A percentile compares a stretch with the other conserved stretches of the same genome.
phyloP scores from a whole-genome alignment of 2,113 vertebrate species.

The Ceyx cyanopectus region DNA sequence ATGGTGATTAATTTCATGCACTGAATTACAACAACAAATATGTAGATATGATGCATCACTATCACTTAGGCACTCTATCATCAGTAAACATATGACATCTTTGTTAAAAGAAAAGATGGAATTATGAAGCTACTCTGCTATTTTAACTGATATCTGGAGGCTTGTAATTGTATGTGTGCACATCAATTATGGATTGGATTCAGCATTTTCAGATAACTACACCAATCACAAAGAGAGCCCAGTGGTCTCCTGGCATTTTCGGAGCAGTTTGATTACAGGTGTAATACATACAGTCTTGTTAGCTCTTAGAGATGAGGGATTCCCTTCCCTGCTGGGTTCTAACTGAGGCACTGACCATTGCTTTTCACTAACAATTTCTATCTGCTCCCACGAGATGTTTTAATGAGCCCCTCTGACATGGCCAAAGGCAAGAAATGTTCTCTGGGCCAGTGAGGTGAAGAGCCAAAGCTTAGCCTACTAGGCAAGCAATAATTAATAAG shows the following conservation, averaged over 20 bases:
- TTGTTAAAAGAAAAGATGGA: slow-evolving; percentile 38
- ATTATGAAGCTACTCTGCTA: slow-evolving; percentile 41
- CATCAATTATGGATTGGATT: slow-evolving; percentile 90
- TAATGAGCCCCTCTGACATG: slow-evolving; percentile 97
- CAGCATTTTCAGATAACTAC: slow-evolving; percentile 77
- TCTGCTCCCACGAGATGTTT: slow-evolving; percentile 88
- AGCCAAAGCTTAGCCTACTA: slow-evolving; percentile 91
- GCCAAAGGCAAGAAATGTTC: slow-evolving; percentile 90
- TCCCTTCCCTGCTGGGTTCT: slow-evolving; percentile 75
- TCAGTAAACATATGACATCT: slow-evolving; percentile 62
- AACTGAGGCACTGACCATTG: slow-evolving; percentile 85
- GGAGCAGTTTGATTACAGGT: slow-evolving; percentile 89
- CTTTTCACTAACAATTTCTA: slow-evolving; percentile 93
- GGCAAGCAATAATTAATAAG: slow-evolving; percentile 95
- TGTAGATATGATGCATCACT: not conserved
- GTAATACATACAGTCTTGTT: slow-evolving; percentile 82
- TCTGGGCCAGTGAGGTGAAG: slow-evolving; percentile 91
- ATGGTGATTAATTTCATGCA: not conserved
- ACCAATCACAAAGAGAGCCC: slow-evolving; percentile 81
- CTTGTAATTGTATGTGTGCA: slow-evolving; percentile 87
- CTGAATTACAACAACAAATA: slow-evolving; percentile 40
- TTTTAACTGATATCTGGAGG: slow-evolving; percentile 86
- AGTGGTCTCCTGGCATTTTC: slow-evolving; percentile 78
- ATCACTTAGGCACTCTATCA: slow-evolving; percentile 1
- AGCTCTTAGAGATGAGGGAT: slow-evolving; percentile 75